phyloP scores from a whole-genome alignment of 2,888 invertebrate genomes.

The Nemoura dubitans region DNA sequence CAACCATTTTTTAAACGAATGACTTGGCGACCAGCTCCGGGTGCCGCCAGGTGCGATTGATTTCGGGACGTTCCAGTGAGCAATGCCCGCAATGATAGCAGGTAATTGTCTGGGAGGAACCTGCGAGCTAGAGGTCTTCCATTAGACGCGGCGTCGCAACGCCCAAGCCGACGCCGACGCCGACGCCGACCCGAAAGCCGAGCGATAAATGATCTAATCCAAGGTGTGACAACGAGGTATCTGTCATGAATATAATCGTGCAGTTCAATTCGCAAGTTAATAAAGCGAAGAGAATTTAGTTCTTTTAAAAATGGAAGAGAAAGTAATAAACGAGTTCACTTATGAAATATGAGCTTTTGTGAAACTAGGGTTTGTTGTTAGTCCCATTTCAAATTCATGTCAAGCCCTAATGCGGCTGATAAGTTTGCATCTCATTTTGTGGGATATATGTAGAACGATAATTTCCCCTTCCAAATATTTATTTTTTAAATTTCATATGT shows the following conservation, averaged over 20 bases:
- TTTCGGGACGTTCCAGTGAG: constrained; percentile 2
- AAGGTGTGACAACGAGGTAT: constrained; percentile 33
- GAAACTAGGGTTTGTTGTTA: neutral
- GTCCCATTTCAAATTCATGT: no score
- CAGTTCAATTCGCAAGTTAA: neutral
- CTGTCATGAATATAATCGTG: constrained; percentile 21
- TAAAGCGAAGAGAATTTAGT: neutral
- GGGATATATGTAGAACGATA: no score
- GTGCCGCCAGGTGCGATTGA: constrained; percentile 14
- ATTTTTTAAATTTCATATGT: no score
- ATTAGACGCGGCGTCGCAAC: neutral
- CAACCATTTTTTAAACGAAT: neutral
- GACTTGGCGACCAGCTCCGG: neutral
- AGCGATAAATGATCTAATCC: constrained; percentile 39
- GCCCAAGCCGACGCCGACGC: neutral
- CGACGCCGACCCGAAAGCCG: constrained; percentile 12
- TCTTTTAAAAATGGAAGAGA: neutral
- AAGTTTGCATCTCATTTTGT: no score
- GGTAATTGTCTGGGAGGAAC: constrained; percentile 29
- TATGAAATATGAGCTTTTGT: neutral
- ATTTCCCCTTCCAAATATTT: no score
- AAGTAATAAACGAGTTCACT: neutral
- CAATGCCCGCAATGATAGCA: constrained; percentile 15
- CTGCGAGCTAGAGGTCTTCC: neutral
- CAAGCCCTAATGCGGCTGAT: no score